A percentile compares a stretch with the other conserved stretches of the same genome.
phyloP scores from a whole-genome alignment of 2,113 vertebrate genomes.

The Pseudonaja textilis region DNA sequence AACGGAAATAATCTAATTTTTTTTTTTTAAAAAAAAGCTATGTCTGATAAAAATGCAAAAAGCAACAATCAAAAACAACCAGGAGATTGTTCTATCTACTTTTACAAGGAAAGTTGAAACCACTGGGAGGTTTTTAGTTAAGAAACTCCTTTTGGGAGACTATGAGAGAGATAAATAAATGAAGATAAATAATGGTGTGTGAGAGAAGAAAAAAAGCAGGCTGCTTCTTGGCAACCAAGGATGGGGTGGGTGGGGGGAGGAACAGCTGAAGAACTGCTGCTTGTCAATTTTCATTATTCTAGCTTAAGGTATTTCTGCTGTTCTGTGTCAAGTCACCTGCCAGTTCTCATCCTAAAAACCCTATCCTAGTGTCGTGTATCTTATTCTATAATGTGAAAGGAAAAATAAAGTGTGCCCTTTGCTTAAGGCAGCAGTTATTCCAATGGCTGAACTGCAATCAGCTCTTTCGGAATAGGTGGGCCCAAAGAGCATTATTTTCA shows the following conservation, averaged over 20 bases:
- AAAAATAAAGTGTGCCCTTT: not conserved
- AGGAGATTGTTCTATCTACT: not conserved
- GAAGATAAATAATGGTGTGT: not conserved
- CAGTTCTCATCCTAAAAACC: not conserved
- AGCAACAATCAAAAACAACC: not conserved
- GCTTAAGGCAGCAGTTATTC: not conserved
- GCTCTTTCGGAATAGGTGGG: not conserved
- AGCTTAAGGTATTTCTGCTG: not conserved
- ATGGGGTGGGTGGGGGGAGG: not conserved
- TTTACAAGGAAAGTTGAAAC: not conserved
- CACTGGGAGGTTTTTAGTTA: not conserved
- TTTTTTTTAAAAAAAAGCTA: not conserved
- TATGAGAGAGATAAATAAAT: not conserved
- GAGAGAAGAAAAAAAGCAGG: too few species aligned
- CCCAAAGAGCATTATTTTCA: not conserved
- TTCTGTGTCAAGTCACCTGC: not conserved
- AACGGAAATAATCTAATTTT: not conserved
- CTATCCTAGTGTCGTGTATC: too few species aligned
- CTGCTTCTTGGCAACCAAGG: not conserved
- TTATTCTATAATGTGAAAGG: not conserved
- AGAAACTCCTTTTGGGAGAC: not conserved
- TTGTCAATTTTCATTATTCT: not conserved
- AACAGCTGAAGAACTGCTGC: not conserved
- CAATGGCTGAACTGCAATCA: not conserved
- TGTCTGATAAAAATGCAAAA: not conserved